Evolutionary conservation across 2,888 invertebrate species (phyloP).

Genomic region (Platyscelio sp.): DNA sequence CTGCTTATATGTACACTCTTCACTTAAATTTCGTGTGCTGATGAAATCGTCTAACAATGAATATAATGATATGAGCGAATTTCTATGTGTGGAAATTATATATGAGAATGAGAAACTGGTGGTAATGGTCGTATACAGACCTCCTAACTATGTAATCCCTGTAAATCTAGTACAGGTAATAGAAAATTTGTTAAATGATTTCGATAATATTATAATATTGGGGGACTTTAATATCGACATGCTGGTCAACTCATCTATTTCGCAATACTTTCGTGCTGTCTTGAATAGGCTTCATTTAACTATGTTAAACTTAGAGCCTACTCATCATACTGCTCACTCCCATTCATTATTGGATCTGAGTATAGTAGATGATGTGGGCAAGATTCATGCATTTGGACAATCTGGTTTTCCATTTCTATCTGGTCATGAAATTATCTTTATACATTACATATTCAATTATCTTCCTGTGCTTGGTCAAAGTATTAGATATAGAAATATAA

Average conservation of each 20-base stretch:
- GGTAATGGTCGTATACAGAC: neutral
- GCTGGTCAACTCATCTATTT: neutral
- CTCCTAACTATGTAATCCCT: neutral
- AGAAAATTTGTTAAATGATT: neutral
- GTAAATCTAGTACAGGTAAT: neutral
- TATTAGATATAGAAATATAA: neutral
- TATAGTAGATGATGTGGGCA: neutral
- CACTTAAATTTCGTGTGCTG: neutral
- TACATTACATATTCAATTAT: neutral
- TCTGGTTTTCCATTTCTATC: constrained; percentile 26
- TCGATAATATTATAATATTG: constrained; percentile 1
- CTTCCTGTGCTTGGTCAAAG: neutral
- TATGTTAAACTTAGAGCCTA: neutral
- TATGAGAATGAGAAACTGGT: neutral
- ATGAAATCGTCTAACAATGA: neutral
- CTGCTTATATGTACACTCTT: neutral
- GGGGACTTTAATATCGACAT: constrained; percentile 30
- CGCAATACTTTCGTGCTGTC: neutral
- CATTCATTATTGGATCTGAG: constrained; percentile 16
- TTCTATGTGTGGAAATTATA: neutral
- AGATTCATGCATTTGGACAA: neutral
- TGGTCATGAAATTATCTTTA: constrained; percentile 18
- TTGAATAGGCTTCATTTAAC: neutral
- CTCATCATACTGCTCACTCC: neutral
- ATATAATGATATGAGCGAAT: neutral